Evolutionary conservation across 2,888 invertebrate genomes (phyloP).

Genomic region (Thumatha senex): DNA sequence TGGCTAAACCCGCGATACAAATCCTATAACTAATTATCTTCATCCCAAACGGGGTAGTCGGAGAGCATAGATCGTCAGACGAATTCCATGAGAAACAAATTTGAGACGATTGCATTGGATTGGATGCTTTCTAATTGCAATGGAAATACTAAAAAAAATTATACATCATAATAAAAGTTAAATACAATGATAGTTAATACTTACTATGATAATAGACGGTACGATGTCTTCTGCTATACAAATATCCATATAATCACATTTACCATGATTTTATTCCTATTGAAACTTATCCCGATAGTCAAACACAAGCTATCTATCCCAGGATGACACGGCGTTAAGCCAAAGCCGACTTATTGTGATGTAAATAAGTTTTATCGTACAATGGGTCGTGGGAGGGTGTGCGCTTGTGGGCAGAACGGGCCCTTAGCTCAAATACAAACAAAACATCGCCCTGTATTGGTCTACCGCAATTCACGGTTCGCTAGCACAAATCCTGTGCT

Average conservation of each 20-base stretch:
- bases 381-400: constrained; percentile 71
- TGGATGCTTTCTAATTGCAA: too few relatives aligned
- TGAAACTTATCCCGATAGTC: constrained; percentile 21
- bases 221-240: not conserved
- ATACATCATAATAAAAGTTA: too few relatives aligned
- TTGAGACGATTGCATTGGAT: too few relatives aligned
- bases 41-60: too few relatives aligned
- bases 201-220: not conserved
- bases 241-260: not conserved
- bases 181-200: not conserved
- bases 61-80: too few relatives aligned
- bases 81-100: too few relatives aligned
- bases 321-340: constrained; percentile 64
- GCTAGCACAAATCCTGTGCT: constrained; percentile 28
- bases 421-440: constrained; percentile 63
- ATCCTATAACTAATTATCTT: too few relatives aligned
- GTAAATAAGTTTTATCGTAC: constrained; percentile 77
- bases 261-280: not conserved
- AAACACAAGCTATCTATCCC: constrained; percentile 36
- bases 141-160: too few relatives aligned
- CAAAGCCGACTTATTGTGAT: constrained; percentile 73
- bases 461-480: constrained; percentile 42
- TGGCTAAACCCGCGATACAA: too few relatives aligned
- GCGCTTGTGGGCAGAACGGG: constrained; percentile 67
- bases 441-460: constrained; percentile 50